Evolutionary conservation across 2,797 vertebrate genomes (phyloP).

Genomic region (Simalia tracyae): DNA sequence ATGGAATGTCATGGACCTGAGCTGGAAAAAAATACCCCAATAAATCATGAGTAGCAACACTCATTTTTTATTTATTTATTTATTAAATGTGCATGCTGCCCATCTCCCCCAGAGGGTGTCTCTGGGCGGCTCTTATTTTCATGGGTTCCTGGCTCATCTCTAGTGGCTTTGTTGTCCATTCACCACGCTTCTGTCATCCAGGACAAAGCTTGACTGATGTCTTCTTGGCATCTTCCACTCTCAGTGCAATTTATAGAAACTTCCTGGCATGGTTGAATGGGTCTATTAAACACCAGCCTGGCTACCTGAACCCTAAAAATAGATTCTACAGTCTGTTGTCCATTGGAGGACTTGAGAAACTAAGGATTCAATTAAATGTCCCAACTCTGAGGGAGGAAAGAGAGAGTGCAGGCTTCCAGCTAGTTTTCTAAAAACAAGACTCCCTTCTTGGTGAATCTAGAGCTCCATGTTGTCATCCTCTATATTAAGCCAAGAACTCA

Average conservation of each 20-base stretch:
- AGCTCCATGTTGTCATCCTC: background rate
- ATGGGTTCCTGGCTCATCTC: background rate
- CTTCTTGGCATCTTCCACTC: constrained; percentile 34
- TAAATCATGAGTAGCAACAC: background rate
- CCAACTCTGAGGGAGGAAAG: constrained; percentile 35
- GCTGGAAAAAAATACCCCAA: constrained; percentile 31
- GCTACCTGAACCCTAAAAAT: constrained; percentile 47
- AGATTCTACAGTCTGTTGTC: constrained; percentile 33
- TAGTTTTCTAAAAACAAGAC: background rate
- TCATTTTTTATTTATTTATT: background rate
- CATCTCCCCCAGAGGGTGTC: no score
- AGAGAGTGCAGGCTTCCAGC: constrained; percentile 44
- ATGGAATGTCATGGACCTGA: background rate
- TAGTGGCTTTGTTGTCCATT: background rate
- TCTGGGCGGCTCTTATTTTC: background rate
- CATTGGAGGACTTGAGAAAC: constrained; percentile 36
- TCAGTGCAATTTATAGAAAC: constrained; percentile 30
- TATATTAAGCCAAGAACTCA: background rate
- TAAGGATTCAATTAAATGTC: constrained; percentile 42
- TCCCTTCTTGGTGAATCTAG: background rate
- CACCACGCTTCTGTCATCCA: background rate
- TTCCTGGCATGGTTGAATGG: constrained; percentile 6
- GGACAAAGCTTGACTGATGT: constrained; percentile 4
- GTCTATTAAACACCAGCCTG: background rate
- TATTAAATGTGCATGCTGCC: no score